Percentiles rank a stretch among this genome's conserved stretches.
phyloP scores from a whole-genome alignment of 1,140 invertebrate species.

The Ridgeia piscesae region DNA sequence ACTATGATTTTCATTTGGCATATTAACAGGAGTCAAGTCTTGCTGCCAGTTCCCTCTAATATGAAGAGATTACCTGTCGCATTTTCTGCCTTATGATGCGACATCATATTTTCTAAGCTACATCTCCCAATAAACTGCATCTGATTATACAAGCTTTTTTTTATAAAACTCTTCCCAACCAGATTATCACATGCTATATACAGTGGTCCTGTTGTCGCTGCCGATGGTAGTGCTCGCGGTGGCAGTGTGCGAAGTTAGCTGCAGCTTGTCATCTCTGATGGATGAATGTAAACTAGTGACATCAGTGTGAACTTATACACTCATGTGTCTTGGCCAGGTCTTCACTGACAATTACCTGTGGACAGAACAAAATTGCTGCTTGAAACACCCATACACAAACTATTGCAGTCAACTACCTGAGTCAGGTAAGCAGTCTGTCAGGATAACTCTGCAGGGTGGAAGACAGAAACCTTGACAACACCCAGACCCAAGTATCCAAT shows the following conservation, averaged over 20 bases:
- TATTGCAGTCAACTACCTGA: too few species aligned
- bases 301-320: too few species aligned
- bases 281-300: too few species aligned
- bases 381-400: too few species aligned
- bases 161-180: not conserved
- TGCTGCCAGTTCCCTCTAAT: not conserved
- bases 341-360: too few species aligned
- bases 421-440: too few species aligned
- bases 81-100: not conserved
- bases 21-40: not conserved
- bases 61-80: not conserved
- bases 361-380: too few species aligned
- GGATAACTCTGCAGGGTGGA: too few species aligned
- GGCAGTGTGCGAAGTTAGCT: slow-evolving; percentile 1
- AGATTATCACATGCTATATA: not conserved
- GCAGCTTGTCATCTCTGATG: slow-evolving; percentile 14
- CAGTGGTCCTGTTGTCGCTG: not conserved
- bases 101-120: not conserved
- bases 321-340: too few species aligned
- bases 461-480: too few species aligned
- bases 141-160: not conserved
- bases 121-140: not conserved
- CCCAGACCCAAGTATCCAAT: too few species aligned
- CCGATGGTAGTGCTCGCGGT: slow-evolving; percentile 36
- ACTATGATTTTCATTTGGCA: not conserved